Evolutionary conservation across 2,888 invertebrate species (phyloP).

Genomic region (Xestia rhomboidea): DNA sequence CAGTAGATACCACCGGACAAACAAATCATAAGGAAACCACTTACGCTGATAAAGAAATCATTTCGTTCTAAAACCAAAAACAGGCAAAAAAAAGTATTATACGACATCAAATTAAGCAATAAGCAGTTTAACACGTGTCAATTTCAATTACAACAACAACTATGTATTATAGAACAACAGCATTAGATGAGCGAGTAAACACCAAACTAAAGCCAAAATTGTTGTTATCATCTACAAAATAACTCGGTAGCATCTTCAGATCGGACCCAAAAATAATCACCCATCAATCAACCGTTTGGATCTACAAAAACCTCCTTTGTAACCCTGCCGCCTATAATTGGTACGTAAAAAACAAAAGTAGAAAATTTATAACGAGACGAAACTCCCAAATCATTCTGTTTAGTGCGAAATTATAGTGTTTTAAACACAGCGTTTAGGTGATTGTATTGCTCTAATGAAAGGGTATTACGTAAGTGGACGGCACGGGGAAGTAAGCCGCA

Average conservation of each 20-base stretch:
- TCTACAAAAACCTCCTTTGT: slow-evolving; percentile 85
- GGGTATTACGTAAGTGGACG: slow-evolving; percentile 85
- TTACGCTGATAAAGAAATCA: not conserved
- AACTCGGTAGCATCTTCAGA: slow-evolving; percentile 86
- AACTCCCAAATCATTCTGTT: slow-evolving; percentile 88
- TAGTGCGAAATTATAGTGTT: slow-evolving; percentile 90
- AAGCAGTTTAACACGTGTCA: slow-evolving; percentile 56
- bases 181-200: slow-evolving; percentile 72
- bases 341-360: slow-evolving; percentile 88
- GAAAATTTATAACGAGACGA: slow-evolving; percentile 89
- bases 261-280: slow-evolving; percentile 87
- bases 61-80: slow-evolving; percentile 17
- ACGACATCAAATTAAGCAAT: slow-evolving; percentile 59
- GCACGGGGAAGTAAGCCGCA: slow-evolving; percentile 83
- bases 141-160: slow-evolving; percentile 73
- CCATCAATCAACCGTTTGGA: slow-evolving; percentile 86
- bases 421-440: slow-evolving; percentile 87
- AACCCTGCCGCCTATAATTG: slow-evolving; percentile 84
- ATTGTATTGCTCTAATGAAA: slow-evolving; percentile 84
- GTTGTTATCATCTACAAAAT: slow-evolving; percentile 80
- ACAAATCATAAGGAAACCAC: not conserved
- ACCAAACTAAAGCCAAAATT: slow-evolving; percentile 70
- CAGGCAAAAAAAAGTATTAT: too few species aligned
- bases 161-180: slow-evolving; percentile 72
- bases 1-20: not conserved